Evolutionary conservation across 2,888 invertebrate genomes (phyloP).

Genomic region (Acronicta alni): DNA sequence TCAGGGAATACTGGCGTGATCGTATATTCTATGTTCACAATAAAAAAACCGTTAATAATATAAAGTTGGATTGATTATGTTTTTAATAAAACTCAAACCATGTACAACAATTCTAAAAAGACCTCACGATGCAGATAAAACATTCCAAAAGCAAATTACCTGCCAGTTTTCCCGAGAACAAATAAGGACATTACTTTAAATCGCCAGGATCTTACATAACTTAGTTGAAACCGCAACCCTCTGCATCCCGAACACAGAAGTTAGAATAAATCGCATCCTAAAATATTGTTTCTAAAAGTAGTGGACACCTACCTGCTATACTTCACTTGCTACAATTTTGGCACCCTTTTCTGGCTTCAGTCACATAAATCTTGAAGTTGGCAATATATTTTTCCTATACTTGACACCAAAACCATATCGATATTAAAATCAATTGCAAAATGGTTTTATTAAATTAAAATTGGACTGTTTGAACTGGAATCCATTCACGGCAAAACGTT

Average conservation of each 20-base stretch:
- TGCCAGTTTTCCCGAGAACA: slow-evolving; percentile 30
- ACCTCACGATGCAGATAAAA: slow-evolving; percentile 11
- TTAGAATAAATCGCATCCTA: slow-evolving; percentile 38
- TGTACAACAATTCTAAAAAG: not conserved
- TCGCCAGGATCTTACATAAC: slow-evolving; percentile 35
- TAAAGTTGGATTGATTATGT: too few relatives aligned
- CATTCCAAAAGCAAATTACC: slow-evolving; percentile 28
- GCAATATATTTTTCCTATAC: slow-evolving; percentile 44
- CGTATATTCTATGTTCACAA: too few relatives aligned
- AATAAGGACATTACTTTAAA: slow-evolving; percentile 39
- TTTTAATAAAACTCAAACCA: too few relatives aligned
- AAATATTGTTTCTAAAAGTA: slow-evolving; percentile 51
- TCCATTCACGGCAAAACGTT: slow-evolving; percentile 28
- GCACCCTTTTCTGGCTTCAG: slow-evolving; percentile 47
- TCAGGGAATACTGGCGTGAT: too few relatives aligned
- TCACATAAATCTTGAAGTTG: slow-evolving; percentile 49
- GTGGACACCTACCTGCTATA: slow-evolving; percentile 16
- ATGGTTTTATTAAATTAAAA: slow-evolving; percentile 47
- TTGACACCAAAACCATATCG: slow-evolving; percentile 47
- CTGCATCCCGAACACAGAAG: slow-evolving; percentile 4
- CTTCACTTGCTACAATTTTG: slow-evolving; percentile 41
- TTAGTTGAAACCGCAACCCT: slow-evolving; percentile 24
- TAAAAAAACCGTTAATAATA: too few relatives aligned
- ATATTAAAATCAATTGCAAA: slow-evolving; percentile 39
- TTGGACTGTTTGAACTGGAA: slow-evolving; percentile 33